Conservation (phyloP, 2,113 vertebrate species). For the Prolemur simus region DNA sequence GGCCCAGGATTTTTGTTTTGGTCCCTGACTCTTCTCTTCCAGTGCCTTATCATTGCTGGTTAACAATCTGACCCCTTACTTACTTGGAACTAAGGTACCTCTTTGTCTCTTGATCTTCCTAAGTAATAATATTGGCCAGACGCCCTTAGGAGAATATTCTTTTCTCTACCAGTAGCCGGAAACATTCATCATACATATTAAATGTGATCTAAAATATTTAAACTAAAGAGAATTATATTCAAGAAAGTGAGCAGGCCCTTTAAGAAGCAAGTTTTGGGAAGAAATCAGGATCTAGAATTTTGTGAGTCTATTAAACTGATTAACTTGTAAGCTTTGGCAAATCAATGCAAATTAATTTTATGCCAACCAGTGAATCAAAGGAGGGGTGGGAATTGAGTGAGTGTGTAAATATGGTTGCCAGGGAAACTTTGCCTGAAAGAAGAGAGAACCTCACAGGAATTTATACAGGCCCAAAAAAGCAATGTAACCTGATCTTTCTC, state of each 20-base stretch:
- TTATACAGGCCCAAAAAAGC: neutral
- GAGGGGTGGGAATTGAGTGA: conserved; percentile 16
- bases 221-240: conserved; percentile 37
- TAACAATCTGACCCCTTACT: neutral
- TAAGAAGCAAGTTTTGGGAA: neutral
- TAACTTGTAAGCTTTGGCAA: conserved; percentile 48
- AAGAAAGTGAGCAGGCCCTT: neutral
- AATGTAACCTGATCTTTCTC: conserved; percentile 46
- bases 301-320: conserved; percentile 36
- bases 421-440: conserved; percentile 53
- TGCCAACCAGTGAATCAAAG: conserved; percentile 40
- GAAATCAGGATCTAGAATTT: conserved; percentile 35
- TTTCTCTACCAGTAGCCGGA: conserved; percentile 16
- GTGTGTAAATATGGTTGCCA: conserved; percentile 57
- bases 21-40: neutral
- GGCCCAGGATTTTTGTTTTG: neutral
- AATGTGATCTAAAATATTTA: conserved; percentile 33
- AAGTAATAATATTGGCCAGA: neutral
- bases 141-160: neutral
- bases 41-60: neutral
- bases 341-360: conserved; percentile 59
- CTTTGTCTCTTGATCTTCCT: conserved; percentile 32
- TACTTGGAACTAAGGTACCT: neutral
- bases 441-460: conserved; percentile 53
- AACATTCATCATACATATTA: neutral